Conservation (phyloP, 2,888 invertebrate genomes). For the Thereva unica region DNA sequence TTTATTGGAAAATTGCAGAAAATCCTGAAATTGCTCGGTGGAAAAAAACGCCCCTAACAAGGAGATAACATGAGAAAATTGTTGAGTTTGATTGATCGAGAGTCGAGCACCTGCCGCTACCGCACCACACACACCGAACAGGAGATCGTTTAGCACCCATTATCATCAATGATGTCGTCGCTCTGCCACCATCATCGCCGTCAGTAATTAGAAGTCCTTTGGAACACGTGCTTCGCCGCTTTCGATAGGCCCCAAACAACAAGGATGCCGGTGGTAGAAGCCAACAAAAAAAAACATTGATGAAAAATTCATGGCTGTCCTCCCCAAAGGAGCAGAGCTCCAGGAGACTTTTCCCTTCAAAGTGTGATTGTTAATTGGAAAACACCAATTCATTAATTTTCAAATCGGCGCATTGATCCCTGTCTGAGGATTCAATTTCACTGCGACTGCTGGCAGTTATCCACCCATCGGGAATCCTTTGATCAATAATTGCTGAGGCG, state of each 20-base stretch:
- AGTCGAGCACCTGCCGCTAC: conserved; percentile 13
- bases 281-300: not conserved
- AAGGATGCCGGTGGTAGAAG: not conserved
- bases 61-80: not conserved
- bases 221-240: not conserved
- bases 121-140: conserved; percentile 5
- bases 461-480: conserved; percentile 19
- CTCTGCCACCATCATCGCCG: not conserved
- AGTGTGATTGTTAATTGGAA: conserved; percentile 38
- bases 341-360: conserved; percentile 12
- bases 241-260: too few species aligned
- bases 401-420: conserved; percentile 36
- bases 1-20: conserved; percentile 29
- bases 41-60: conserved; percentile 7
- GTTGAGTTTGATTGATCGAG: not conserved
- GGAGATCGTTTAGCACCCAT: conserved; percentile 4
- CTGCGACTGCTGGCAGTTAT: conserved; percentile 27
- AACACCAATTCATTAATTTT: conserved; percentile 42
- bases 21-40: not conserved
- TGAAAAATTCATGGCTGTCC: conserved; percentile 6
- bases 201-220: conserved; percentile 30
- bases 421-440: conserved; percentile 29
- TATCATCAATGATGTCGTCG: conserved; percentile 7
- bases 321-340: not conserved
- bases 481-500: conserved; percentile 29